phyloP scores from a whole-genome alignment of 2,888 invertebrate genomes.

The Lasioglossum figueresi region DNA sequence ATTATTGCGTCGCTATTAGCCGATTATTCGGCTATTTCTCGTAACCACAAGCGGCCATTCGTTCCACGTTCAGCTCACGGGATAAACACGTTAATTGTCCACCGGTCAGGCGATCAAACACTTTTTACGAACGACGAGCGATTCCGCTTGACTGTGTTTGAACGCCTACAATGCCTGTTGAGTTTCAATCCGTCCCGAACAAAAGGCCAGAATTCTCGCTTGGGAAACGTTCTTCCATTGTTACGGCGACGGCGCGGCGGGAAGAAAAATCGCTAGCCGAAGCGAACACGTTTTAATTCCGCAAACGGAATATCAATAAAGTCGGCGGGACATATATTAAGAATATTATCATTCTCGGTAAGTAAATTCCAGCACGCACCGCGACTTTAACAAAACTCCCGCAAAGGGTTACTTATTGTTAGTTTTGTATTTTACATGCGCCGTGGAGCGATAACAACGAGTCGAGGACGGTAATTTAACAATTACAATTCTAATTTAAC shows the following conservation, averaged over 20 bases:
- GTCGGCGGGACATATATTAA: background rate
- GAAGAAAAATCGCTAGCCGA: background rate
- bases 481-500: background rate
- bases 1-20: background rate
- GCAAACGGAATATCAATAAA: background rate
- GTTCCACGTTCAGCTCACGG: background rate
- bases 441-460: background rate
- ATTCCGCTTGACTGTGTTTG: background rate
- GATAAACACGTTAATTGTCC: background rate
- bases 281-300: background rate
- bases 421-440: background rate
- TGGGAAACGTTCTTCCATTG: background rate
- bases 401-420: background rate
- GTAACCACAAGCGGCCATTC: background rate
- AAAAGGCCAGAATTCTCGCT: background rate
- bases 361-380: background rate
- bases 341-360: background rate
- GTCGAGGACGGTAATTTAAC: too few relatives aligned
- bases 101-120: background rate
- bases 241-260: background rate
- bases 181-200: background rate
- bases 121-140: background rate
- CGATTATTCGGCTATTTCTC: background rate
- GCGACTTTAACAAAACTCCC: background rate
- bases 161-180: background rate